Base-by-base conservation (phyloP, 2,888 invertebrate genomes). In the Plagodis pulveraria region DNA sequence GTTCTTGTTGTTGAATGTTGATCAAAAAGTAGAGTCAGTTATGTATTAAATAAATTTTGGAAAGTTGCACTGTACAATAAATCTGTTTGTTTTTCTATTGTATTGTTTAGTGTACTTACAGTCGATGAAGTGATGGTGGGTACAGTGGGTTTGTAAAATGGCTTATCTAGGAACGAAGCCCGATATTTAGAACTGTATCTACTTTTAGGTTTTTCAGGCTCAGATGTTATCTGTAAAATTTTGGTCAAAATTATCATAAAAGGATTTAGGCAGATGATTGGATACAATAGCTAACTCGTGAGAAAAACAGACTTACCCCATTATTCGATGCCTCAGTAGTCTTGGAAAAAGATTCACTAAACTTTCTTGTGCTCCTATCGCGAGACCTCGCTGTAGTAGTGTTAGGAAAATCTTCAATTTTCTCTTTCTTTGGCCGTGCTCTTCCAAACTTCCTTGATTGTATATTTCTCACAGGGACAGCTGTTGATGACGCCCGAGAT, bases 131-230 rank as follows among this genome's bases (percentile, higher is more conserved):
- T 94, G 58, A 94, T 86, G 62, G 93, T 89, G 49, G 95, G 95
- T 72, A 95, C 94, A 62, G 95, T 95, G 61, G 95, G 94, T 80
- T 94, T 92, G 83, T 95, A 95, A 76, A 91, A 92, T 50, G 95
- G 94, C 73, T 93, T 92, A 55, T 94, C 93, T 55, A 92, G 80
- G 76, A 83, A 84, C 61, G 90, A 88, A 56, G 89, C 89, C 74
- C 94, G 89, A 80, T 94, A 95, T 80, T 94, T 93, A 62, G 94
- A 93, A 83, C 94, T 94, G 83, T 93, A 95, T 73, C 94, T 87
- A 78, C 88, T 89, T 75, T 89, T 87, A 70, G 87, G 83, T 77
- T 93, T 93, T 74, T 91, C 91, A 53, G 83, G 77, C 72, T 90
- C 92, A 65, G 84, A 77, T 70, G 77, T 83, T 73, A 91, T 90